Evolutionary conservation across 2,888 invertebrate genomes (phyloP), one percentile per base, ranked within the genome.

Genomic region (Tetranychus piercei): DNA sequence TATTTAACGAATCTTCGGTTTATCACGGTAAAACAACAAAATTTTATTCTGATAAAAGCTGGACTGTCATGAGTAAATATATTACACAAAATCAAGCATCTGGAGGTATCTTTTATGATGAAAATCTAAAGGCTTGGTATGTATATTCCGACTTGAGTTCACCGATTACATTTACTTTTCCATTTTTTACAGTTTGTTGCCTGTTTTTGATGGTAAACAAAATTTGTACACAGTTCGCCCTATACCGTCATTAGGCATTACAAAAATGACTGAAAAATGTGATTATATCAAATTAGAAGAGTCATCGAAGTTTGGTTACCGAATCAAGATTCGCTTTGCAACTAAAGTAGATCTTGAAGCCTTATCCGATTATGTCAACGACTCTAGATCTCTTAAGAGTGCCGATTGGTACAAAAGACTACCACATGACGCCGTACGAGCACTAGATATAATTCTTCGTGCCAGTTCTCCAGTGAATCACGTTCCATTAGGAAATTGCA

Each of bases 361-460:
- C 1, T 15, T 69, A 9, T 69, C 34, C 0, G 9, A 69, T 20
- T 23, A 20, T 20, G 69, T 11, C 20, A 20, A 69, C 20, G 20
- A 69, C n/a, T 20, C 11, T 23, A 18, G 20, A 18, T 55, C 55
- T 11, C 15, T 15, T 1, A 55, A 9, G 2, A 3, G 55, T 55
- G 11, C 8, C 7, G 34, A 34, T 34, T 34, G 34, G 34, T 34
- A 34, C 34, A 34, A 34, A 34, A 34, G 34, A 34, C 11, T 55
- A 2, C 55, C 55, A 1, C 69, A 23, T 7, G 69, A 75, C 15
- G 64, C 64, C 20, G 45, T 75, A 11, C 44, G 45, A 23, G 72
- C 72, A 0, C 22, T 75, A 11, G 69, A 75, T 9, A 75, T 75
- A 18, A 72, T 75, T 65, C 44, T 75, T 6, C 9, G 75, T 5